Percentiles rank a stretch among this genome's conserved stretches.
phyloP scores from a whole-genome alignment of 2,113 vertebrate species.

The Mesocricetus auratus region DNA sequence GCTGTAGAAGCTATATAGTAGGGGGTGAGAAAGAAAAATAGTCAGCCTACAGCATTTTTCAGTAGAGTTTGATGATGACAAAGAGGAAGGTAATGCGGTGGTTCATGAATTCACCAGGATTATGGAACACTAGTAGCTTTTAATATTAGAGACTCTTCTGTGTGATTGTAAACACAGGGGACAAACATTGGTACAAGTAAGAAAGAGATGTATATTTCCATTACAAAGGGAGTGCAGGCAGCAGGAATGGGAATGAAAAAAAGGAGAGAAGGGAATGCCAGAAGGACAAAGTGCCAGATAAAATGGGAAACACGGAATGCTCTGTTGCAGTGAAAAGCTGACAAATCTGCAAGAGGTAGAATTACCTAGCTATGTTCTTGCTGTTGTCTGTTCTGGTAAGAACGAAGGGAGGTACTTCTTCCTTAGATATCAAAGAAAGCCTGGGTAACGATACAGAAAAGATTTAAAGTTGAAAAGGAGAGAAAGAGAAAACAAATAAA shows the following conservation, averaged over 20 bases:
- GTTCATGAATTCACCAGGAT: background rate
- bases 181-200: conserved; percentile 29
- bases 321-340: background rate
- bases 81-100: background rate
- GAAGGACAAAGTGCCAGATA: background rate
- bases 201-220: background rate
- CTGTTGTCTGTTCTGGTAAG: background rate
- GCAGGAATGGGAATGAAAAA: background rate
- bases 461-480: conserved; percentile 12
- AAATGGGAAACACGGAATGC: background rate
- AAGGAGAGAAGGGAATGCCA: background rate
- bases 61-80: conserved; percentile 1
- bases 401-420: background rate
- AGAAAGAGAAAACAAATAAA: conserved; percentile 34
- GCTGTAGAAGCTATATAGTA: background rate
- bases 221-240: background rate
- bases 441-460: background rate
- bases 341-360: background rate
- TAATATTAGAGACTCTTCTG: background rate
- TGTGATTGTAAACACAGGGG: background rate
- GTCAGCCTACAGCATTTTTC: background rate
- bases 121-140: background rate
- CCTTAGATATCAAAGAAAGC: background rate
- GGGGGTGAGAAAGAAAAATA: background rate
- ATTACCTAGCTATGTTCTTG: background rate